Evolutionary conservation across 2,888 invertebrate species (phyloP), one percentile per base, ranked within the genome.

Genomic region (Metalampra italica): DNA sequence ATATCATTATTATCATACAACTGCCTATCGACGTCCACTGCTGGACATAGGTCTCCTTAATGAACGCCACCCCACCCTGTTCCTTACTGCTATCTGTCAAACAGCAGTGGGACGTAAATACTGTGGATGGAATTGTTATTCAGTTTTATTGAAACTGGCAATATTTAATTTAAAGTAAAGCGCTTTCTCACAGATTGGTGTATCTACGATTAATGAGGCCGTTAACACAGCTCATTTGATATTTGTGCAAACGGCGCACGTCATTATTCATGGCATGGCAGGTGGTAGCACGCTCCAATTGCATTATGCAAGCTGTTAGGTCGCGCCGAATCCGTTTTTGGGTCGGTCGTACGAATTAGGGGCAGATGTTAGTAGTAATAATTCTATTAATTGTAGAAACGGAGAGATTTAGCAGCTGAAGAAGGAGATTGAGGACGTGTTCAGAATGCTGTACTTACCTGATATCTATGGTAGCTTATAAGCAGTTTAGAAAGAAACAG

Each of bases 281-380:
- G 77, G 77, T 76, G 77, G 72, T 68, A 63, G 67, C 66, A 75
- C 69, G 81, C 73, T 78, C 82, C 76, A 80, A 81, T 83, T 83
- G 78, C 78, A 82, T 81, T 80, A 80, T 71, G 74, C 75, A 78
- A 78, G 75, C 75, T 71, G 62, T 56, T 63, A 64, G 67, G 65
- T 63, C 64, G 61, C 66, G 64, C 61, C 61, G 68, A 76, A 74
- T 76, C 72, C 71, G 75, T 75, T 80, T 83, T 77, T 74, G 72
- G 78, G 75, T 76, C 77, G 78, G 75, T 76, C 77, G 73, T 61
- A 65, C 59, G 58, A 69, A 73, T 74, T 70, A 68, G 66, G 65
- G 61, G 59, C 67, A 63, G 58, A 54, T 60, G 60, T 50, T 53
- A 55, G 59, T 55, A 48, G 48, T 50, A 34, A 45, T 43, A 45